Conservation (phyloP, 2,797 vertebrate species). For the Antennarius maculatus region DNA sequence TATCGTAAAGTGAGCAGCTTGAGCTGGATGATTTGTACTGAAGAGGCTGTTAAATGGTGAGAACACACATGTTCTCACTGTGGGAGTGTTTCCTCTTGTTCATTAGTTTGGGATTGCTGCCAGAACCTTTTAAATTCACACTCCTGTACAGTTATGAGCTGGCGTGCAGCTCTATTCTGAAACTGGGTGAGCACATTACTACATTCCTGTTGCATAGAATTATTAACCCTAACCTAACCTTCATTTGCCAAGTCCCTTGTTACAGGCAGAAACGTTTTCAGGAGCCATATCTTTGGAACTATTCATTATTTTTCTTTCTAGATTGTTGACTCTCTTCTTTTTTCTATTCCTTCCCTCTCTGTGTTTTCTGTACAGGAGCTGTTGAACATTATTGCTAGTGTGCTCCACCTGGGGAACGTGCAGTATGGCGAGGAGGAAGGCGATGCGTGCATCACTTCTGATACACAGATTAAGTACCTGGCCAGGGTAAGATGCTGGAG, state of each 20-base stretch:
- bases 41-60: conserved; percentile 14
- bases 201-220: no score
- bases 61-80: conserved; percentile 39
- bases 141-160: not conserved
- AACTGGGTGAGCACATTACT: no score
- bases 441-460: conserved; percentile 88
- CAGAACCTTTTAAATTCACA: conserved; percentile 35
- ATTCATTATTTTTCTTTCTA: not conserved
- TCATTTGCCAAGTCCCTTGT: no score
- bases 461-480: conserved; percentile 96
- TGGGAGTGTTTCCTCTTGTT: conserved; percentile 51
- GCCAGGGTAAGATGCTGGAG: conserved; percentile 85
- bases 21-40: no score
- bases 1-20: no score
- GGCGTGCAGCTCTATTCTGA: no score
- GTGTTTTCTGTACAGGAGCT: conserved; percentile 82
- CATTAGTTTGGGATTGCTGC: conserved; percentile 40
- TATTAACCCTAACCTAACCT: no score
- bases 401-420: conserved; percentile 94
- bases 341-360: not conserved
- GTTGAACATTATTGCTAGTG: conserved; percentile 93
- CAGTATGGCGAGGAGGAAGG: conserved; percentile 92
- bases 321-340: not conserved
- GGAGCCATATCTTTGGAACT: not conserved
- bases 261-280: no score